Evolutionary conservation across 2,113 vertebrate genomes (phyloP).

Genomic region (Murina feae): DNA sequence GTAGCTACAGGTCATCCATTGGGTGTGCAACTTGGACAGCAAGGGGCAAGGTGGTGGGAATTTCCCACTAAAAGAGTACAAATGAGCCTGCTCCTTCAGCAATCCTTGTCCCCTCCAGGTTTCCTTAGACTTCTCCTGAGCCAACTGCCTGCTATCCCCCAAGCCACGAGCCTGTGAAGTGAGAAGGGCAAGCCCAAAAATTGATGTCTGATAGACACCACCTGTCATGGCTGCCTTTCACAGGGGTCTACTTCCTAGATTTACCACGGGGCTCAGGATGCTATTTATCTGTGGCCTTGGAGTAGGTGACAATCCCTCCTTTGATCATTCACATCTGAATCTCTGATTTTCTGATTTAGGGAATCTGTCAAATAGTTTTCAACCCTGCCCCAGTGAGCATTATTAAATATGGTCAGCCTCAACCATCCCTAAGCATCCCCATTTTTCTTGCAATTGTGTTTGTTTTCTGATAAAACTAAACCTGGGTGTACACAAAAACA

Average conservation of each 20-base stretch:
- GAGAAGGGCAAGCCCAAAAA: not conserved
- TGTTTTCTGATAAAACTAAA: slow-evolving; percentile 44
- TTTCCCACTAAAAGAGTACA: slow-evolving; percentile 73
- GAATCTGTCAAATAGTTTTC: not conserved
- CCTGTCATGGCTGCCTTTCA: slow-evolving; percentile 37
- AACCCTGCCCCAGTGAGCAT: not conserved
- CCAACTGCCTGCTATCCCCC: not conserved
- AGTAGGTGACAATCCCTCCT: not conserved
- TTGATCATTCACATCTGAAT: not conserved
- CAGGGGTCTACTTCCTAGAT: not conserved
- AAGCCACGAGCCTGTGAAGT: not conserved
- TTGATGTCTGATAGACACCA: not conserved
- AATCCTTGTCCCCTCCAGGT: not conserved
- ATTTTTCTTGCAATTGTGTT: not conserved
- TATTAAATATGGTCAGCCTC: not conserved
- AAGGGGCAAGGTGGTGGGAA: slow-evolving; percentile 85
- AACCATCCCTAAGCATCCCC: not conserved
- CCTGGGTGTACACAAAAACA: not conserved
- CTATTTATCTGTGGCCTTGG: slow-evolving; percentile 29
- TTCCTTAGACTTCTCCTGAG: not conserved
- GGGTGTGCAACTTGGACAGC: not conserved
- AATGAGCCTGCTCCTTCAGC: slow-evolving; percentile 43
- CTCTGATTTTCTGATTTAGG: not conserved
- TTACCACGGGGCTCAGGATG: not conserved
- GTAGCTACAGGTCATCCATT: not conserved